Evolutionary conservation across 1,140 invertebrate genomes (phyloP), one percentile per base, ranked within the genome.

Genomic region (Drosophila ohnishii): DNA sequence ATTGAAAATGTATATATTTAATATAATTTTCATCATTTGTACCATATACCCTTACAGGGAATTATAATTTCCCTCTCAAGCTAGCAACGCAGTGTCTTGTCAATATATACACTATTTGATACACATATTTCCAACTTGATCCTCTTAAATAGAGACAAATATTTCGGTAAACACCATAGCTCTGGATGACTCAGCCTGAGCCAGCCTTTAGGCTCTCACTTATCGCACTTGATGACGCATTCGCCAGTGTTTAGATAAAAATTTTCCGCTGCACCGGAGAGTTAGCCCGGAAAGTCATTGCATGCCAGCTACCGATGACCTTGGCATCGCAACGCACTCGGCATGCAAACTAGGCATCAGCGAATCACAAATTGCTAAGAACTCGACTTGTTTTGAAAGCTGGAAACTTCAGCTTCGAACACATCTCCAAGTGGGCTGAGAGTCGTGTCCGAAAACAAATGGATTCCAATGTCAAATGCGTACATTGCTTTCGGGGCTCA

Each of bases 401-500:
- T 51, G 9, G 9, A 44, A 53, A 61, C 56, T 53, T 51, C 14
- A 42, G 34, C 28, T 57, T 37, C 32, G 34, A 44, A 61, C 14
- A 63, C 59, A 75, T 55, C 53, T 48, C n/a, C 44, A 64, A 75
- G 39, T 44, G 72, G 72, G 40, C 42, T 58, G 44, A 55, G 35
- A 72, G 40, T 40, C 45, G 51, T 55, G 66, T 72, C 69, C 69
- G 37, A 67, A 75, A 60, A 75, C 71, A 83, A 66, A 25, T 60
- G 42, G 62, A 34, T 44, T 39, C 50, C 80, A 84, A 83, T 79
- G 80, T 71, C 80, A 83, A 83, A 64, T 63, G 66, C 64, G 71
- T 67, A 76, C 80, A 71, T 83, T 83, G 80, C 69, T 75, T 75
- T 76, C 50, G 47, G 39, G 63, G 37, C 65, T 76, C 72, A 80